Conservation (phyloP, 2,888 invertebrate genomes). For the Liodrosophila aerea region DNA sequence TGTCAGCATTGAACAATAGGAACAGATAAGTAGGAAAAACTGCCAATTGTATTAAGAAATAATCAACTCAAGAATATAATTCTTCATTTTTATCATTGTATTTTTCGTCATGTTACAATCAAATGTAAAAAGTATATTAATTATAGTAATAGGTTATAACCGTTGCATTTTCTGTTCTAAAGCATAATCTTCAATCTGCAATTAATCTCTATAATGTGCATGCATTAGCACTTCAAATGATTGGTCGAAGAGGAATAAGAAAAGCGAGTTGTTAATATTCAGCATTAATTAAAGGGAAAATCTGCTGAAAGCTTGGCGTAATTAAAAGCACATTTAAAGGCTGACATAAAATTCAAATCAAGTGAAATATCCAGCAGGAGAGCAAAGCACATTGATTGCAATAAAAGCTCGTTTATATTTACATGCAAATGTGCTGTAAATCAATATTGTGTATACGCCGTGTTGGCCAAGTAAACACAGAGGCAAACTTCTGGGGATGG, state of each 20-base stretch:
- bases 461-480: constrained; percentile 27
- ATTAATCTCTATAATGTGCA: constrained; percentile 61
- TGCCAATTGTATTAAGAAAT: no score
- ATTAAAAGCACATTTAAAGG: constrained; percentile 50
- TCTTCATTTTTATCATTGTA: no score
- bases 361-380: constrained; percentile 39
- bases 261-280: constrained; percentile 42
- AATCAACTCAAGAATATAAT: no score
- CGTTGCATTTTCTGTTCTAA: neutral
- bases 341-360: constrained; percentile 26
- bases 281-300: constrained; percentile 60
- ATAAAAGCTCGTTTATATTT: constrained; percentile 60
- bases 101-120: no score
- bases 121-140: no score
- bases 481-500: constrained; percentile 8
- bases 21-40: no score
- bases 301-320: constrained; percentile 19
- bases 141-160: no score
- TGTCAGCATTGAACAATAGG: no score
- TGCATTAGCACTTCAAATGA: constrained; percentile 54
- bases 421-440: constrained; percentile 46
- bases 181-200: constrained; percentile 7
- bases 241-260: constrained; percentile 4
- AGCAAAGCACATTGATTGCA: constrained; percentile 27
- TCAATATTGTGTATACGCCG: constrained; percentile 51